Percentiles rank a stretch among this genome's conserved stretches.
Conservation (phyloP, 2,888 invertebrate species). For the Sarcophaga subvicina region DNA sequence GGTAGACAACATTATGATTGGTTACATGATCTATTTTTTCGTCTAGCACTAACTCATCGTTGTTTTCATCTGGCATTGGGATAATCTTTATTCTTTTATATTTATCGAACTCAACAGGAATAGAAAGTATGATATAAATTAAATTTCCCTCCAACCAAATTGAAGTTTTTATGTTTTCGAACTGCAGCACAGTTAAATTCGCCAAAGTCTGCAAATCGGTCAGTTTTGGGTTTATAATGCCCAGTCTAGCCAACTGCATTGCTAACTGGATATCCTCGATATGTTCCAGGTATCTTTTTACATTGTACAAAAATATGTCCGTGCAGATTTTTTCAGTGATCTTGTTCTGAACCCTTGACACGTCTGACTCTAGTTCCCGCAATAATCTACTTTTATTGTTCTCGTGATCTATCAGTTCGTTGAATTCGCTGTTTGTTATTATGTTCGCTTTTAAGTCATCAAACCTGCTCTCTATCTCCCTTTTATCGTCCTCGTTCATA, state of each 20-base stretch:
- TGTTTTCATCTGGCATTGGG: constrained; percentile 28
- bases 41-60: constrained; percentile 16
- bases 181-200: too few relatives aligned
- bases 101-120: constrained; percentile 20
- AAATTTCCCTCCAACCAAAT: too few relatives aligned
- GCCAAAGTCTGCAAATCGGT: too few relatives aligned
- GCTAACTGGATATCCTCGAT: background rate
- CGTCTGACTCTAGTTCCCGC: background rate
- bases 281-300: constrained; percentile 32
- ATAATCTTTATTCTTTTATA: constrained; percentile 38
- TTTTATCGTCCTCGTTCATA: background rate
- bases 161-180: too few relatives aligned
- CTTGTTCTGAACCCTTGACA: constrained; percentile 1
- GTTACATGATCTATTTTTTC: background rate
- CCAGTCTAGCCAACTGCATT: too few relatives aligned
- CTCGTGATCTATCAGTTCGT: constrained; percentile 7
- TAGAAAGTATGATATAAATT: background rate
- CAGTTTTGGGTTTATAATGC: too few relatives aligned
- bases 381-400: constrained; percentile 26
- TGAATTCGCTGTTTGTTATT: background rate
- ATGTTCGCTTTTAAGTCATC: background rate
- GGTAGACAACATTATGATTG: too few relatives aligned
- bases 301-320: constrained; percentile 17
- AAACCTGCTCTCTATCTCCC: background rate
- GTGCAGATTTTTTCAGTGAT: background rate